Percentiles rank a stretch among this genome's conserved stretches.
Conservation (phyloP, 2,888 invertebrate species). For the Phyto melanocephala region DNA sequence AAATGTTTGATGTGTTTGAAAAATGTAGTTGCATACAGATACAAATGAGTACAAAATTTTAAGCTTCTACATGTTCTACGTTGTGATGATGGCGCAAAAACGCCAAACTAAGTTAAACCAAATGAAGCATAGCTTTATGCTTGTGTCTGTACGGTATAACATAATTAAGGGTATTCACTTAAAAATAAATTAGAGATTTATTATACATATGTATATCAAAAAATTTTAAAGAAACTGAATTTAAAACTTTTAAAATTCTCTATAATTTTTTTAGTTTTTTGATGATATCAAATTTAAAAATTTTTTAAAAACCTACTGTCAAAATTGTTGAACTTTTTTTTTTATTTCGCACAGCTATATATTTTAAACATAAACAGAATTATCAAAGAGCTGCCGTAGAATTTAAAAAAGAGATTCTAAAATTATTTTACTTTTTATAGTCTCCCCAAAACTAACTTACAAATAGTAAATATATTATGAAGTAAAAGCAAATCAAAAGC, state of each 20-base stretch:
- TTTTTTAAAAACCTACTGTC: no score
- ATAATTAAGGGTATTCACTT: background rate
- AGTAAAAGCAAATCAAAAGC: background rate
- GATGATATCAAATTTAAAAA: no score
- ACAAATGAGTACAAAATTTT: slow-evolving; percentile 22
- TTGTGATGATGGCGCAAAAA: slow-evolving; percentile 20
- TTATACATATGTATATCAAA: background rate
- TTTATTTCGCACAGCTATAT: no score
- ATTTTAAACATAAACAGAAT: no score
- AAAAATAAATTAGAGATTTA: background rate
- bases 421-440: no score
- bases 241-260: no score
- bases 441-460: background rate
- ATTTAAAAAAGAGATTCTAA: no score
- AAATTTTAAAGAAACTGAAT: no score
- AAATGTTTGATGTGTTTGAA: no score
- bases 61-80: slow-evolving; percentile 16
- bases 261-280: no score
- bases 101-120: slow-evolving; percentile 38
- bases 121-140: slow-evolving; percentile 40
- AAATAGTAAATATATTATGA: slow-evolving; percentile 3
- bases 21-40: slow-evolving; percentile 8
- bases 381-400: no score
- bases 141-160: background rate
- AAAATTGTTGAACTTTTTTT: no score